A percentile compares a stretch with the other conserved stretches of the same genome.
phyloP scores from a whole-genome alignment of 1,140 invertebrate genomes.

The Drosophila ercepeae region DNA sequence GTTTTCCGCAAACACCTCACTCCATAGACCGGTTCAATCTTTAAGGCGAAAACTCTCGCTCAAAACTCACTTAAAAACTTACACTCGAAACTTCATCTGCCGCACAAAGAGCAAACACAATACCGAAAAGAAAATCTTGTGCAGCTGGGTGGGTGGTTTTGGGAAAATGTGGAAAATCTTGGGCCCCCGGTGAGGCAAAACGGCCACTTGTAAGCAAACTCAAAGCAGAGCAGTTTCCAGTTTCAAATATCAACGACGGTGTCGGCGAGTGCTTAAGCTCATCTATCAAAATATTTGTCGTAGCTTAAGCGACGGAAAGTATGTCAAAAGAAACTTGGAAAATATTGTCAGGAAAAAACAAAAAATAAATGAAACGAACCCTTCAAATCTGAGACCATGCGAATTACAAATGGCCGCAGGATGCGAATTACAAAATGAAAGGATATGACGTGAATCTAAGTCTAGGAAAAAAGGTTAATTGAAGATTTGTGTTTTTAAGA shows the following conservation, averaged over 20 bases:
- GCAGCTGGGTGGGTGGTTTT: background rate
- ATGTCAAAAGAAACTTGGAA: conserved; percentile 36
- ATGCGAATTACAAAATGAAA: conserved; percentile 1
- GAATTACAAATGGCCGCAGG: conserved; percentile 7
- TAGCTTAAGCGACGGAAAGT: conserved; percentile 48
- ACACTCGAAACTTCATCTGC: conserved; percentile 45
- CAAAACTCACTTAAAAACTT: conserved; percentile 43
- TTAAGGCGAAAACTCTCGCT: conserved; percentile 32
- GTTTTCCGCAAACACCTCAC: conserved; percentile 19
- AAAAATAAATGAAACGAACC: background rate
- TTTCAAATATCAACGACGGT: conserved; percentile 57
- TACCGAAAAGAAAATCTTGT: conserved; percentile 38
- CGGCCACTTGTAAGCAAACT: conserved; percentile 49
- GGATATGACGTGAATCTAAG: conserved; percentile 9
- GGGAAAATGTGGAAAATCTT: conserved; percentile 19
- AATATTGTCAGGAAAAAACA: conserved; percentile 14
- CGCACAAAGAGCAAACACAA: conserved; percentile 46
- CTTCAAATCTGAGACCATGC: background rate
- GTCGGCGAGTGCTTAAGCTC: conserved; percentile 56
- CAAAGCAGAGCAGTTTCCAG: conserved; percentile 45
- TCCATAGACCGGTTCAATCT: conserved; percentile 22
- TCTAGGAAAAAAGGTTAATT: conserved; percentile 24
- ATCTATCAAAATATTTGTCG: conserved; percentile 63
- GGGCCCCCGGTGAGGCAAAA: conserved; percentile 20
- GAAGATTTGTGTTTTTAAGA: conserved; percentile 16